Evolutionary conservation across 1,140 invertebrate species (phyloP), one percentile per base, ranked within the genome.

Genomic region (Cydia pomonella): DNA sequence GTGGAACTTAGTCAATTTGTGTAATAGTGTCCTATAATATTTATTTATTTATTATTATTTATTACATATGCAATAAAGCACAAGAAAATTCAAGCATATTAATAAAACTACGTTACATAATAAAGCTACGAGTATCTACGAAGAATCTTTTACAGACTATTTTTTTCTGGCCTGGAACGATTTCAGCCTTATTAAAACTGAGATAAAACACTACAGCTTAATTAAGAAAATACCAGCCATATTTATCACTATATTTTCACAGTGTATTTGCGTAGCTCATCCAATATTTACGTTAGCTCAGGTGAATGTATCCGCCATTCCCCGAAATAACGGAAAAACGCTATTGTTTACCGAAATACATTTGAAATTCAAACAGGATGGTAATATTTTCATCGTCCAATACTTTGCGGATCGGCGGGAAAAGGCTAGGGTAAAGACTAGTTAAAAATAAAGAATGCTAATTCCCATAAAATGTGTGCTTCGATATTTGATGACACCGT

Each of bases 311-410:
- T 23, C 53, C 21, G 16, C 21, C 53, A 23, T 53, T 38, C 41
- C 41, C 16, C 33, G 27, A 18, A 71, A 16, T 1, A 71, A 21
- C n/a, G 18, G n/a, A 33, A 33, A 27, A 23, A 10, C 63, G 63
- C 10, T 66, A 33, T 66, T 66, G 29, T 27, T 16, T n/a, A 27
- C 38, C 25, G 33, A 29, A 71, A 72, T 75, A 33, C 69, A 75
- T 75, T 72, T 72, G 74, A 72, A 72, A 75, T 44, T 75, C 74
- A 72, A 75, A 72, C 38, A 63, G 63, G 69, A 66, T 25, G 18
- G 29, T 53, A 72, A 75, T 75, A 75, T 75, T 75, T 75, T 75
- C 21, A 72, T 75, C 64, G 62, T 3, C 66, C 64, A 59, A 75
- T 75, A 75, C 69, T 75, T 75, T 75, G 74, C 25, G 47, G 47